Conservation (phyloP, 23 tunicate species). For the Trididemnum miniatum region DNA sequence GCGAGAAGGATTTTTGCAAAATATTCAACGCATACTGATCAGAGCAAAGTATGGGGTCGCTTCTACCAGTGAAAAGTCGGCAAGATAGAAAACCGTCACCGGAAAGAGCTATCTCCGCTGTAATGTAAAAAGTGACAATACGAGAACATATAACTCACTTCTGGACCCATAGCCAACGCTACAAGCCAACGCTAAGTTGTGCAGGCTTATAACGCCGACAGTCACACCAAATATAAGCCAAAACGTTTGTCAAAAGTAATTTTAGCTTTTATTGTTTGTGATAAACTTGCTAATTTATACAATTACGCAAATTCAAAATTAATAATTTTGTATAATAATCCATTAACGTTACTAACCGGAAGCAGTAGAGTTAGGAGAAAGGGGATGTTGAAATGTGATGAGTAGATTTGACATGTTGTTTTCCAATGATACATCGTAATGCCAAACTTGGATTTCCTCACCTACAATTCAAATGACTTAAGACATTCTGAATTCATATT, state of each 20-base stretch:
- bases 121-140: background rate
- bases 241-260: too few relatives aligned
- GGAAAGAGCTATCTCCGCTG: constrained; percentile 65
- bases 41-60: constrained; percentile 63
- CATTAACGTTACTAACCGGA: constrained; percentile 67
- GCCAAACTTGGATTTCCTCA: background rate
- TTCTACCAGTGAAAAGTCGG: constrained; percentile 59
- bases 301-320: too few relatives aligned
- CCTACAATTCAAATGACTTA: background rate
- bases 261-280: too few relatives aligned
- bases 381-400: constrained; percentile 65
- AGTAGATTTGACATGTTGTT: background rate
- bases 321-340: too few relatives aligned
- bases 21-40: constrained; percentile 60
- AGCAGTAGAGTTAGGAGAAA: constrained; percentile 55
- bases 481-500: too few relatives aligned
- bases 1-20: constrained; percentile 65
- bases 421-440: background rate
- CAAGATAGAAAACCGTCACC: constrained; percentile 51
- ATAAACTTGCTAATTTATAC: too few relatives aligned
- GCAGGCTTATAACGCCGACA: too few relatives aligned
- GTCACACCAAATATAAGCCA: too few relatives aligned
- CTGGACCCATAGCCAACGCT: too few relatives aligned
- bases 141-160: background rate
- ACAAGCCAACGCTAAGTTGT: too few relatives aligned